Conservation (phyloP, 2,113 vertebrate genomes). For the Acinonyx jubatus region DNA sequence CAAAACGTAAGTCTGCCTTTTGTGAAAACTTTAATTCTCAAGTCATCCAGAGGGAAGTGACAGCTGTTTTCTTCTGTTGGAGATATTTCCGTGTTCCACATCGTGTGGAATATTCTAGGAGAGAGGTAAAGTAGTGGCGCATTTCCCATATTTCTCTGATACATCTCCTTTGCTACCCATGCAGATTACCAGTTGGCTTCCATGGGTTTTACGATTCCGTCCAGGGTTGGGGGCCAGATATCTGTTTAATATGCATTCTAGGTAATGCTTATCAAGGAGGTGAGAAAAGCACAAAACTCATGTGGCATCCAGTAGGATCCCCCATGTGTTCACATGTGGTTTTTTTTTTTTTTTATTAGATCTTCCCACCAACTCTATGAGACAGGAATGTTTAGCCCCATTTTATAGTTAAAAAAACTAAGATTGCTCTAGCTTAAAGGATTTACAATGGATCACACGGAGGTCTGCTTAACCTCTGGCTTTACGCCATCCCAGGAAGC, state of each 20-base stretch:
- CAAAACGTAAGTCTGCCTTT: neutral
- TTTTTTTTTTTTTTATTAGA: neutral
- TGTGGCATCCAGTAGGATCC: neutral
- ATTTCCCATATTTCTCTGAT: neutral
- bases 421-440: neutral
- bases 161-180: neutral
- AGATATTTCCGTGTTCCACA: neutral
- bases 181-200: neutral
- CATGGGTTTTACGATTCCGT: neutral
- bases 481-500: neutral
- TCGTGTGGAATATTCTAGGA: neutral
- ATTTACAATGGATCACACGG: neutral
- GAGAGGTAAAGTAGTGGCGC: neutral
- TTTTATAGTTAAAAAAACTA: neutral
- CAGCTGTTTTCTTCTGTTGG: neutral
- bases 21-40: neutral
- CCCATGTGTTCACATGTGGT: neutral
- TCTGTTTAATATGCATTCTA: neutral
- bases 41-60: neutral
- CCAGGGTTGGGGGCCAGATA: neutral
- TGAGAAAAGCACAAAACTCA: neutral
- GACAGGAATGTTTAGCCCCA: neutral
- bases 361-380: neutral
- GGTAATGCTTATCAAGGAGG: neutral
- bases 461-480: neutral